phyloP scores from a whole-genome alignment of 2,113 vertebrate genomes.

The Aspiorhynchus laticeps region DNA sequence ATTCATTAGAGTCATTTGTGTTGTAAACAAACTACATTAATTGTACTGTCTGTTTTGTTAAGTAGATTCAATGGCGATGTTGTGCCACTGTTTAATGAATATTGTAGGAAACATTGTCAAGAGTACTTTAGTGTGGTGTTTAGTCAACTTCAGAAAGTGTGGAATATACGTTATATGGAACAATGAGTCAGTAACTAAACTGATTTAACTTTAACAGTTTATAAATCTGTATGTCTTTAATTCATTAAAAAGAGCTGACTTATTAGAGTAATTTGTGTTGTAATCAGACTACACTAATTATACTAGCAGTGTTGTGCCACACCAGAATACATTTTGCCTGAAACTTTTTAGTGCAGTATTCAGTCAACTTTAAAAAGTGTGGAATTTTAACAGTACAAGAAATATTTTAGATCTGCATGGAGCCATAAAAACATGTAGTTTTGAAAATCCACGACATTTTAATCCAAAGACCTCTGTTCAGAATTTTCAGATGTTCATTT shows the following conservation, averaged over 20 bases:
- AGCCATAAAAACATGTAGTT: background rate
- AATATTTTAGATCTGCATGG: background rate
- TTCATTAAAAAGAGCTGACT: background rate
- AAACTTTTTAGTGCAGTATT: too few relatives aligned
- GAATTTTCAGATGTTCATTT: background rate
- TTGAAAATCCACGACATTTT: constrained; percentile 1
- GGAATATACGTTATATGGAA: background rate
- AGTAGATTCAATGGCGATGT: background rate
- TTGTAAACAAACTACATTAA: too few relatives aligned
- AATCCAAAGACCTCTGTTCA: background rate
- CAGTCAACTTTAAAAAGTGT: background rate
- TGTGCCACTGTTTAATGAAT: too few relatives aligned
- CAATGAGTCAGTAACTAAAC: background rate
- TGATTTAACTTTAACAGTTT: background rate
- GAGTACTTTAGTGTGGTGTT: background rate
- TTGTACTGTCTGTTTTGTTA: too few relatives aligned
- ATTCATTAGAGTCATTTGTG: too few relatives aligned
- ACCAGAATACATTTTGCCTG: background rate
- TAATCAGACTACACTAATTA: background rate
- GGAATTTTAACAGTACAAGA: background rate
- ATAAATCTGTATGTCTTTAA: background rate
- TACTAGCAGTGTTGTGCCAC: too few relatives aligned
- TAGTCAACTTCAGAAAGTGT: background rate
- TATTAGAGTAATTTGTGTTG: background rate
- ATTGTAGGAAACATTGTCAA: too few relatives aligned